Conservation (phyloP, 2,888 invertebrate species). For the Petrolisthes manimaculis region DNA sequence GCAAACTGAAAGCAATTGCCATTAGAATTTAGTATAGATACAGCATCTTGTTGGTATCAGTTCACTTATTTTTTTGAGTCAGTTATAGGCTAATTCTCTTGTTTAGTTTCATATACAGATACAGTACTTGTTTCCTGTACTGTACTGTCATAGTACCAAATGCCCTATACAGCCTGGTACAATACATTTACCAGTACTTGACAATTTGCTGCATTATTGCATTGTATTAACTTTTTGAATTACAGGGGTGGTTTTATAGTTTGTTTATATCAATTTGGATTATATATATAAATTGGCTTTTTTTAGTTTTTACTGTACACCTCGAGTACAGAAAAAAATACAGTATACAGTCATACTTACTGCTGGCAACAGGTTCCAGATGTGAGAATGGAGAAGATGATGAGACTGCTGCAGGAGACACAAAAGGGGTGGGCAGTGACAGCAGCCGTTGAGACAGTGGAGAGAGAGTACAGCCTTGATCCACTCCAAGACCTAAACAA, state of each 20-base stretch:
- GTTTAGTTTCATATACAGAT: too few relatives aligned
- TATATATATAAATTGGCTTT: background rate
- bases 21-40: too few relatives aligned
- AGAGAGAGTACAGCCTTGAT: constrained; percentile 70
- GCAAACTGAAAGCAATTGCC: too few relatives aligned
- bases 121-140: too few relatives aligned
- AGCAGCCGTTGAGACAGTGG: constrained; percentile 69
- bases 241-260: background rate
- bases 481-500: constrained; percentile 73
- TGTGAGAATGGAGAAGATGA: constrained; percentile 71
- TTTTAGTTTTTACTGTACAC: background rate
- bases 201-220: too few relatives aligned
- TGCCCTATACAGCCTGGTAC: too few relatives aligned
- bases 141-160: too few relatives aligned
- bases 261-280: background rate
- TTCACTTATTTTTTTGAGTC: too few relatives aligned
- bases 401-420: constrained; percentile 70
- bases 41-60: too few relatives aligned
- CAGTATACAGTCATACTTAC: background rate
- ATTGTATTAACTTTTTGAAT: background rate
- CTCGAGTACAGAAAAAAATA: background rate
- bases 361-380: constrained; percentile 68
- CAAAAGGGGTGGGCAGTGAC: constrained; percentile 68
- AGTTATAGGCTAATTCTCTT: too few relatives aligned
- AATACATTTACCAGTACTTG: too few relatives aligned